phyloP scores from a whole-genome alignment of 2,797 vertebrate species.

The Eleutherodactylus coqui region DNA sequence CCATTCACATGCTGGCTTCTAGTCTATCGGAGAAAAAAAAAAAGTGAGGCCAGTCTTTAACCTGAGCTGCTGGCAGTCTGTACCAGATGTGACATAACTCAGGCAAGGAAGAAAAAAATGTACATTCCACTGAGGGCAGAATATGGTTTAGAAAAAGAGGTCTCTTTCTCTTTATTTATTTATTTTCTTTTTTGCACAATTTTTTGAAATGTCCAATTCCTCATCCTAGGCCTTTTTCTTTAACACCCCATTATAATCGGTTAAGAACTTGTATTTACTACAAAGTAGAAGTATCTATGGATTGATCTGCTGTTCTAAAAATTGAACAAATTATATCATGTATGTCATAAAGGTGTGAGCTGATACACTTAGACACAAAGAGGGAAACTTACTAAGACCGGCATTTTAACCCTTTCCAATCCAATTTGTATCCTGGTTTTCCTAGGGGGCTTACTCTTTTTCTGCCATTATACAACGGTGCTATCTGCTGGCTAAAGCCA shows the following conservation, averaged over 20 bases:
- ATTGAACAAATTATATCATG: neutral
- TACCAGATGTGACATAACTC: conserved; percentile 64
- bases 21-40: conserved; percentile 53
- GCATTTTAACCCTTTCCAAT: too few relatives aligned
- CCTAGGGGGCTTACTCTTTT: too few relatives aligned
- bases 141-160: conserved; percentile 57
- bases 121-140: conserved; percentile 58
- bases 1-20: conserved; percentile 65
- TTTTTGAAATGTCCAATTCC: conserved; percentile 43
- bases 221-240: conserved; percentile 8
- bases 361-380: neutral
- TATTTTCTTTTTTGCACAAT: too few relatives aligned
- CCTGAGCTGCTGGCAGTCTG: conserved; percentile 62
- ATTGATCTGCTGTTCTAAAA: neutral
- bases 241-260: conserved; percentile 19
- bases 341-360: neutral
- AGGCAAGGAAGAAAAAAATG: conserved; percentile 58
- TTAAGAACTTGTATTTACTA: neutral
- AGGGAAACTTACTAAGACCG: too few relatives aligned
- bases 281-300: neutral
- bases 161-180: conserved; percentile 40
- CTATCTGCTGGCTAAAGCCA: too few relatives aligned
- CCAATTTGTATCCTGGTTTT: too few relatives aligned
- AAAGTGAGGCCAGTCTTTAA: conserved; percentile 60
- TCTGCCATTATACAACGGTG: too few relatives aligned